Conservation (phyloP, 2,888 invertebrate genomes). For the Patella depressa region DNA sequence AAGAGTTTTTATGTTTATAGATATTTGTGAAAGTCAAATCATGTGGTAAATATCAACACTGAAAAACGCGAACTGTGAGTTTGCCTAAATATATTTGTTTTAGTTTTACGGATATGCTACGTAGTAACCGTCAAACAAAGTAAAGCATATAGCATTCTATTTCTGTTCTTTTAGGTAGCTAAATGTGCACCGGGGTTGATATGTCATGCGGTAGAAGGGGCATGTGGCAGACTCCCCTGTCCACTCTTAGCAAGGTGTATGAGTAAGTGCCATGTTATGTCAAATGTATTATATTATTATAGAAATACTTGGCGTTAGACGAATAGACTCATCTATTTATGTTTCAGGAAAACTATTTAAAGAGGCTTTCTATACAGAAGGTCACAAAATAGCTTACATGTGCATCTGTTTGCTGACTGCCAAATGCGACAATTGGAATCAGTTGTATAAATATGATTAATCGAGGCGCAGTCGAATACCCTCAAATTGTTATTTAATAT, state of each 20-base stretch:
- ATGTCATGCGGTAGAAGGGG: background rate
- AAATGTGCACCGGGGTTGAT: background rate
- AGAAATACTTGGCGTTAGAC: background rate
- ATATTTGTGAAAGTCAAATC: background rate
- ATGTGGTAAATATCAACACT: too few species aligned
- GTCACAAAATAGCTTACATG: too few species aligned
- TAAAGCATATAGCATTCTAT: background rate
- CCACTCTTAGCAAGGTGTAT: background rate
- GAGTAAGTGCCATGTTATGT: background rate
- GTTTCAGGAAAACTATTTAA: background rate
- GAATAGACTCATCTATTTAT: background rate
- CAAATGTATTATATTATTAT: background rate
- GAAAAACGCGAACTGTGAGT: background rate
- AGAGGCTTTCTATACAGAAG: too few species aligned
- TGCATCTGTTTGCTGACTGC: too few species aligned
- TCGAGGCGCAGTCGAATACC: too few species aligned
- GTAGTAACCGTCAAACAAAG: background rate
- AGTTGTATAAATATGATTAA: too few species aligned
- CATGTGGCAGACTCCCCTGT: background rate
- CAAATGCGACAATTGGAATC: too few species aligned
- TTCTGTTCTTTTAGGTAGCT: background rate
- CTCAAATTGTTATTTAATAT: too few species aligned
- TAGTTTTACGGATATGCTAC: background rate
- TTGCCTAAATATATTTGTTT: background rate
- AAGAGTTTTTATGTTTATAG: background rate